phyloP scores from a whole-genome alignment of 2,797 vertebrate species.

The Phalanger gymnotis region DNA sequence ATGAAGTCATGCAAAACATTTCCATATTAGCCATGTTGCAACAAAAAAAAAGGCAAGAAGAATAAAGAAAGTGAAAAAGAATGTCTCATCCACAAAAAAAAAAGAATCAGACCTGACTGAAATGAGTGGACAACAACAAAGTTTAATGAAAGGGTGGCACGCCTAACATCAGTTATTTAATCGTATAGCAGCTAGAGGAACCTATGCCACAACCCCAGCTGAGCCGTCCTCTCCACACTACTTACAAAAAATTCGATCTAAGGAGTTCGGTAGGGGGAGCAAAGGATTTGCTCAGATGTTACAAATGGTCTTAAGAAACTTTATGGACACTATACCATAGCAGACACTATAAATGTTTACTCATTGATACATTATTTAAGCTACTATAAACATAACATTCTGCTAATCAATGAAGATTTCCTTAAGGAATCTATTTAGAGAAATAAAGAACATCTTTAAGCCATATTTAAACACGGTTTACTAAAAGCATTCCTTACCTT shows the following conservation, averaged over 20 bases:
- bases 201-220: not conserved
- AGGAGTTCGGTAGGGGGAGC: not conserved
- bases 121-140: not conserved
- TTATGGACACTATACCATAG: not conserved
- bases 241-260: not conserved
- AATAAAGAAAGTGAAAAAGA: too few relatives aligned
- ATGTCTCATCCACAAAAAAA: too few relatives aligned
- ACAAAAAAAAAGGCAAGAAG: too few relatives aligned
- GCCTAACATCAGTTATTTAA: not conserved
- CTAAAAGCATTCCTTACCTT: conserved; percentile 28
- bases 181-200: not conserved
- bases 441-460: conserved; percentile 36
- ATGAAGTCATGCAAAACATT: too few relatives aligned
- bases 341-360: not conserved
- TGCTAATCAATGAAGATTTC: not conserved
- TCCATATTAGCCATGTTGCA: too few relatives aligned
- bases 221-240: not conserved
- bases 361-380: not conserved
- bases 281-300: not conserved
- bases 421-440: conserved; percentile 48
- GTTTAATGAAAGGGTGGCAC: not conserved
- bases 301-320: not conserved
- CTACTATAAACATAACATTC: not conserved
- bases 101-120: not conserved
- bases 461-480: conserved; percentile 21